Evolutionary conservation across 35 echinoderm and acorn worm species (phyloP), one percentile per base, ranked within the genome.

Genomic region (Apostichopus parvimensis): DNA sequence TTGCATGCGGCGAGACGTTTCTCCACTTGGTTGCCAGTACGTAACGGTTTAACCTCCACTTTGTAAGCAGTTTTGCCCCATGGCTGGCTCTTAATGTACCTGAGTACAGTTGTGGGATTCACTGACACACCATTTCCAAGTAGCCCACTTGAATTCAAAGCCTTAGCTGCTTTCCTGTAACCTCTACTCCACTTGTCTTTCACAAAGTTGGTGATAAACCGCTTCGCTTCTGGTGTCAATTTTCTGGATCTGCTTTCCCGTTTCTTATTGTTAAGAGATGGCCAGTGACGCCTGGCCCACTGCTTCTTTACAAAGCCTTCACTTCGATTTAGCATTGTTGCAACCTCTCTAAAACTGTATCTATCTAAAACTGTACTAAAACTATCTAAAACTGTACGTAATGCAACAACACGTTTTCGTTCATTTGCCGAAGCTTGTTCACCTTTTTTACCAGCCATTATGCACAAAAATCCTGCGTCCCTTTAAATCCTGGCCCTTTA

Each of bases 31-130:
- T 77, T 77, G 68, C 77, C 88, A 77, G 23, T 90, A 54, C 68
- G 70, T n/a, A 90, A 77, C 9, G 88, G 90, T 92, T 56, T 86
- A 72, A 92, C 90, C 78, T 79, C 87, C 56, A 89, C 78, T 57
- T 92, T 84, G 77, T 85, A 92, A 24, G 90, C 75, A 5, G 90
- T 92, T 57, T 92, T 79, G 21, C 77, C 90, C 90, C 77, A 92
- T 53, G 77, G 76, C 76, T 78, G 76, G 76, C 76, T 78, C 28
- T 45, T 78, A 78, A 78, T 78, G 76, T 78, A n/a, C n/a, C n/a
- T n/a, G n/a, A 28, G 1, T 28, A 78, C 76, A 78, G 76, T 78
- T 78, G 76, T 78, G 76, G 76, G 76, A 78, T 78, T 78, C 76
- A 78, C 76, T 78, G 76, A 78, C 76, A 78, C 76, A 78, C n/a